Conservation (phyloP, 2,888 invertebrate species). For the Leucoma salicis region DNA sequence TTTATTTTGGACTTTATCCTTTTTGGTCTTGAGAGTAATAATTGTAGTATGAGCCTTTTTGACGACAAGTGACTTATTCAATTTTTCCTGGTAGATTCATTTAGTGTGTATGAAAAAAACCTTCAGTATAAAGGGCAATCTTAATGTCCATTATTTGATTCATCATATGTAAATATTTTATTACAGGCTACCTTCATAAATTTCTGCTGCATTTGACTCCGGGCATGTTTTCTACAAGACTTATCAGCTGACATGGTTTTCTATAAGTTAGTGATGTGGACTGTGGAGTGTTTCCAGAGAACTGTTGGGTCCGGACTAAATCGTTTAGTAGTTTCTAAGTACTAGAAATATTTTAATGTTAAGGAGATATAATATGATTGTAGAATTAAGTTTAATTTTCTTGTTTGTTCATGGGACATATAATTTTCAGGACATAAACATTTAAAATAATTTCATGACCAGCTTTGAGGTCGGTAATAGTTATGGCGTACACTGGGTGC, state of each 20-base stretch:
- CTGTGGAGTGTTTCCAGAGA: slow-evolving; percentile 69
- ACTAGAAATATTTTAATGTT: slow-evolving; percentile 64
- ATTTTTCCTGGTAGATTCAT: too few relatives aligned
- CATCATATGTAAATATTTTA: too few relatives aligned
- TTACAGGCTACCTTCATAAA: slow-evolving; percentile 45
- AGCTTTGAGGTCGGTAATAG: slow-evolving; percentile 23
- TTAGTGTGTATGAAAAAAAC: too few relatives aligned
- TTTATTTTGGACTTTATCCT: too few relatives aligned
- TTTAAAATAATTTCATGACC: slow-evolving; percentile 48
- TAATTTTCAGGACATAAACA: slow-evolving; percentile 49
- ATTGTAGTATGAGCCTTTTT: too few relatives aligned
- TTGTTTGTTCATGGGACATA: slow-evolving; percentile 62
- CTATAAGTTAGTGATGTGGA: slow-evolving; percentile 67
- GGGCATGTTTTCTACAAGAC: slow-evolving; percentile 61
- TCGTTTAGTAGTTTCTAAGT: slow-evolving; percentile 62
- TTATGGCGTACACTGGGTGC: slow-evolving; percentile 34
- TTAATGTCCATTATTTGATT: too few relatives aligned
- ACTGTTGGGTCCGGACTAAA: slow-evolving; percentile 71
- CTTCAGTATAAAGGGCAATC: too few relatives aligned
- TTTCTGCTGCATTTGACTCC: slow-evolving; percentile 71
- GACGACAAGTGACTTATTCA: too few relatives aligned
- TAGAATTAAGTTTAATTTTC: slow-evolving; percentile 73
- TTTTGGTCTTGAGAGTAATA: too few relatives aligned
- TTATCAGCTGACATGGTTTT: slow-evolving; percentile 65
- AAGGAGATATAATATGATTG: slow-evolving; percentile 77